Evolutionary conservation across 2,797 vertebrate species (phyloP), one percentile per base, ranked within the genome.

Genomic region (Macropodus opercularis): DNA sequence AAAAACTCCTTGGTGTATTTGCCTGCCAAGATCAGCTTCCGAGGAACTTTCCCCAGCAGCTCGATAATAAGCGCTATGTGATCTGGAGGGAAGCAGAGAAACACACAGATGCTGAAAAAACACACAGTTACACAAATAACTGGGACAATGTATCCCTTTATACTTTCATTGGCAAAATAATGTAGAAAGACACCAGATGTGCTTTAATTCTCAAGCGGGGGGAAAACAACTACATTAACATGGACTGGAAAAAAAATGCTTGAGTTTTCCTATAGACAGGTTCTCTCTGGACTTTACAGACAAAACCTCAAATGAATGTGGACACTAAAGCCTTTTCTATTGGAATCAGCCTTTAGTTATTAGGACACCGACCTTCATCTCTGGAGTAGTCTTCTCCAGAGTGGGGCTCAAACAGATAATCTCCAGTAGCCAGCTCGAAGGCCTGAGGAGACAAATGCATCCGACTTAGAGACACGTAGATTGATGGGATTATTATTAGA

Each of bases 1-100:
- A 99, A 99, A 87, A 98, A 99, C 57, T 98, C 97, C 93, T 98
- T 99, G 76, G 96, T 94, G 87, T 99, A 98, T 94, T 99, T 99
- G 76, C 98, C 98, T 38, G 94, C 93, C 75, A 93, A 57, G 79
- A 98, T 93, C 73, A 98, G 94, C 87, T 99, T 99, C 69, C 96
- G 94, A 78, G 97, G 98, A 87, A 99, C 93, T 87, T 96, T 98
- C 5, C 98, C 98, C 36, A 99, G 90, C 69, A 99, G 94, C 91
- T 99, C 97, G 58, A 99, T 98, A 84, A 99, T 98, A 81, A 99
- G 87, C 2, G 98, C 98, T 73, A 99, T 98, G 90, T 99, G 98
- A 90, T 99, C 97, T 98, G 53, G 31, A 55, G 26, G 35, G n/a
- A 74, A 1, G 39, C 0, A 46, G 21, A 49, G 3, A 62, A 40